Percentiles rank a stretch among this genome's conserved stretches.
These are phyloP conservation scores for Coboldia fuscipes DNA, from an alignment of 1,140 invertebrate species.

Conservation along the genomic window DNA sequence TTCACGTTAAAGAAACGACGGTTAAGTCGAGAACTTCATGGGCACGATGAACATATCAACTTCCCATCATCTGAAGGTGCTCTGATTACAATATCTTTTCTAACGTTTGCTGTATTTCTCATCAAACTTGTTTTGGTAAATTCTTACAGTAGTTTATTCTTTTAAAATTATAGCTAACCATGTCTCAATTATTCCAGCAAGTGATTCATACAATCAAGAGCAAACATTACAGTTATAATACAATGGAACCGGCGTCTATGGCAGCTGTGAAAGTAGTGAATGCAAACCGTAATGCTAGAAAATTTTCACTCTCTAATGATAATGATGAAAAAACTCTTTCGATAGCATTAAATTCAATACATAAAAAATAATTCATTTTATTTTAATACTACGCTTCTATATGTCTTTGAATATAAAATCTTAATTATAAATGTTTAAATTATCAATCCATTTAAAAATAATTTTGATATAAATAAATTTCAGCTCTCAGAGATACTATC, in stretches of 20 bases:
- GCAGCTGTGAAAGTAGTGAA: neutral
- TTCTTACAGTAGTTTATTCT: neutral
- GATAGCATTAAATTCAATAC: too few relatives aligned
- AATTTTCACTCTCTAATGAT: too few relatives aligned
- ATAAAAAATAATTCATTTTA: too few relatives aligned
- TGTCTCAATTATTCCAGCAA: constrained; percentile 17
- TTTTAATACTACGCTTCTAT: too few relatives aligned
- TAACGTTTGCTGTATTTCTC: constrained; percentile 63
- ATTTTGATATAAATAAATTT: too few relatives aligned
- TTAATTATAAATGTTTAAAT: too few relatives aligned
- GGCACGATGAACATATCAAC: constrained; percentile 30
- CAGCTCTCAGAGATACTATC: too few relatives aligned
- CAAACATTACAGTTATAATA: constrained; percentile 14
- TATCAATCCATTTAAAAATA: too few relatives aligned
- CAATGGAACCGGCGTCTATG: neutral
- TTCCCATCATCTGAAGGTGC: constrained; percentile 61
- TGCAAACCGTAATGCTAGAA: neutral
- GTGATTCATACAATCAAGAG: constrained; percentile 23
- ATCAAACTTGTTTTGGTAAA: constrained; percentile 60
- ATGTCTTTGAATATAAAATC: too few relatives aligned
- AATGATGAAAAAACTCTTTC: too few relatives aligned
- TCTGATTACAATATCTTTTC: constrained; percentile 55
- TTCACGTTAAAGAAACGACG: constrained; percentile 5
- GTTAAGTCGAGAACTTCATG: constrained; percentile 12
- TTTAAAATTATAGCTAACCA: neutral